Evolutionary conservation across 1,140 invertebrate genomes (phyloP), one percentile per base, ranked within the genome.

Genomic region (Brachionus angularis): DNA sequence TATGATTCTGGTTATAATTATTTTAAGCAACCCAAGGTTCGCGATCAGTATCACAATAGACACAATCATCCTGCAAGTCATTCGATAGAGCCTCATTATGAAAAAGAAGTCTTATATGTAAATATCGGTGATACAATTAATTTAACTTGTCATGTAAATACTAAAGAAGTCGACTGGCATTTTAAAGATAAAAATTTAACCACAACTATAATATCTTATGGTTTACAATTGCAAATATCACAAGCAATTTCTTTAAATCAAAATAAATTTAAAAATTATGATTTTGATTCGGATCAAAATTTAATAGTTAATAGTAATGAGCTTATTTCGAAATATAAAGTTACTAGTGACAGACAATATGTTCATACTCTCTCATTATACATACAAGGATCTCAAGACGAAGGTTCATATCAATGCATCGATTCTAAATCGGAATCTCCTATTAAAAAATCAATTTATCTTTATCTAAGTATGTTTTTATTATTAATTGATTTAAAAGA

Each of bases 101-200:
- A 58, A 58, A 58, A 18, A 36, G 53, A 58, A 36, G 18, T 36
- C 16, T 25, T 58, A 3, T 23, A 58, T 46, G 62, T 67, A 47
- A 47, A 67, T 67, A 47, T 50, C 25, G 62, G 62, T 16, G 47
- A 46, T 47, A 25, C 29, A 10, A 25, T 67, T 7, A 67, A 67
- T 34, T 21, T 67, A 36, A 67, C 62, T 21, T 67, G 62, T 34
- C 33, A 47, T 21, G 31, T 50, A 31, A 47, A 46, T 23, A 67
- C 39, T 3, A 46, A 36, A 29, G 62, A 67, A 67, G 36, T 67
- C 5, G 62, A 67, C 10, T 67, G 62, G 62, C 36, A 67, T 67
- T 67, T 67, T 34, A 67, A 34, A 33, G 42, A 67, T 29, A 46
- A 23, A 33, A 67, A 67, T 25, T 23, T 23, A 21, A 67, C 62